Evolutionary conservation across 1,140 invertebrate genomes (phyloP), one percentile per base, ranked within the genome.

Genomic region (Wiebesia pumilae): DNA sequence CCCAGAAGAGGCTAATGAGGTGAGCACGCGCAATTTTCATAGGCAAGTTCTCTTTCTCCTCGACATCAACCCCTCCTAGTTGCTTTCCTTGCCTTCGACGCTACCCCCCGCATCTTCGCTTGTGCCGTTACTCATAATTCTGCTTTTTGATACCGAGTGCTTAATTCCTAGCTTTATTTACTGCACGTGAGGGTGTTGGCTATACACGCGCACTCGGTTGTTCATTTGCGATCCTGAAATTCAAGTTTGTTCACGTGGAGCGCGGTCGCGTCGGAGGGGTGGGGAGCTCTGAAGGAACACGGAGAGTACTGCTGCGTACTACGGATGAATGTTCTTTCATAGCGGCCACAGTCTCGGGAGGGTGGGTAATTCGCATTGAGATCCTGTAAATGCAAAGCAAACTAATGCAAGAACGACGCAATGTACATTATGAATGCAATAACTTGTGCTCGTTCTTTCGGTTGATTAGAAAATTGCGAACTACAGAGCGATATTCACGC

Each of bases 1-100:
- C 91, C 47, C 93, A 92, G 73, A 93, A 94, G 84, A 94, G 90
- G 88, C 83, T 92, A 88, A 92, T 92, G 90, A 94, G 92, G 93
- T 94, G 88, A 87, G 81, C 19, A 51, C 35, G 1, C 16, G 14
- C 30, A 24, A 33, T 51, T 65, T 79, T 62, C 14, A 0, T 40
- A 24, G 27, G 2, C 14, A 16, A 33, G 19, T 24, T 65, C 3
- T 35, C 24, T 51, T 35, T 33, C 7, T 51, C 2, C 38, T 38
- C n/a, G 27, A 33, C 80, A 9, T 47, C 24, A 43, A 40, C 77
- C 16, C 54, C n/a, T 82, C 21, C 62, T n/a, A n/a, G 27, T 1
- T 54, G 6, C 27, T 69, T 79, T 35, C 3, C 62, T 84, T n/a
- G 43, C 27, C 33, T n/a, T 73, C 65, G 14, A 3, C 65, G 21